Evolutionary conservation across 2,113 vertebrate species (phyloP).

Genomic region (Ondatra zibethicus): DNA sequence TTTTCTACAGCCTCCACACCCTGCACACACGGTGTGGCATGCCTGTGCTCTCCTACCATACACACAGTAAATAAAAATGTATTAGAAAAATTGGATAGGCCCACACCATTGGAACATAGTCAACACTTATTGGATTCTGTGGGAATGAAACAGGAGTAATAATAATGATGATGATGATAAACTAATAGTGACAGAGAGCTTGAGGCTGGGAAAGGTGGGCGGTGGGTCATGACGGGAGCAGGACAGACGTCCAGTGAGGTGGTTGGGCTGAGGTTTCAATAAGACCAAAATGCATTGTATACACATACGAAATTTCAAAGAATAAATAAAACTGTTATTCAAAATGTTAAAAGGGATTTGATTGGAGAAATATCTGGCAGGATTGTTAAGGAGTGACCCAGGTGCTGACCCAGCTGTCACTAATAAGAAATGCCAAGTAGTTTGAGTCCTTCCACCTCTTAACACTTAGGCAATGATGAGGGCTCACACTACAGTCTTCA

Average conservation of each 20-base stretch:
- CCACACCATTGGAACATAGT: not conserved
- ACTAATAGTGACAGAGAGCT: not conserved
- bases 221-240: too few species aligned
- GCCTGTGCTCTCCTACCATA: too few species aligned
- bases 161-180: not conserved
- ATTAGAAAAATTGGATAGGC: not conserved
- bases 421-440: not conserved
- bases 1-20: too few species aligned
- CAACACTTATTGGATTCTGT: not conserved
- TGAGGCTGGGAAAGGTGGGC: not conserved
- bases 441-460: not conserved
- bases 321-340: not conserved
- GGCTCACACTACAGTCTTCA: not conserved
- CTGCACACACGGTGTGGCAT: not conserved
- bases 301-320: not conserved
- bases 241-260: not conserved
- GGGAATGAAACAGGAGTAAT: not conserved
- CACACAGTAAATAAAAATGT: not conserved
- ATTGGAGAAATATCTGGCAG: not conserved
- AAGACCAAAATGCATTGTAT: not conserved
- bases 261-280: not conserved
- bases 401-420: not conserved
- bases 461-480: not conserved
- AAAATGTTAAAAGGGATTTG: not conserved
- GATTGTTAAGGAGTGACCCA: not conserved